Evolutionary conservation across 1,140 invertebrate species (phyloP).

Genomic region (Nasonia giraulti): DNA sequence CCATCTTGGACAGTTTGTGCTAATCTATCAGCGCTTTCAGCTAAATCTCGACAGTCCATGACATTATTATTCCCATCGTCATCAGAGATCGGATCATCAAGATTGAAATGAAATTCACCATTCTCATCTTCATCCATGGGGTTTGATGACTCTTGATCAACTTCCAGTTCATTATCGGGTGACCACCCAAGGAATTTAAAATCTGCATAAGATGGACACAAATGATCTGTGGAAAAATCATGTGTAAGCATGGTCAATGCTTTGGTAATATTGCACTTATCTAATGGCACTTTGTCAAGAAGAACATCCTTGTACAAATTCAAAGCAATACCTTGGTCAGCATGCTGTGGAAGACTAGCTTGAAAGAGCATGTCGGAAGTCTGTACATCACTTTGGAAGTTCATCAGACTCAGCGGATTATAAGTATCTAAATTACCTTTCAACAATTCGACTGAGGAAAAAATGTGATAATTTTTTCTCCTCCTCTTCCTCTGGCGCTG

Average conservation of each 20-base stretch:
- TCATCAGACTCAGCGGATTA: constrained; percentile 52
- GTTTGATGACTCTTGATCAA: constrained; percentile 38
- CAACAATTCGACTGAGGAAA: constrained; percentile 68
- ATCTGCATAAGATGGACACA: constrained; percentile 41
- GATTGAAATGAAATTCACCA: constrained; percentile 58
- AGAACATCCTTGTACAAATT: constrained; percentile 58
- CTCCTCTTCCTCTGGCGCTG: constrained; percentile 61
- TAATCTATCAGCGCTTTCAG: constrained; percentile 3
- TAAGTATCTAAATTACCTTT: constrained; percentile 66
- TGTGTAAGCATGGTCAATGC: background rate
- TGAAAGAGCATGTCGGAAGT: constrained; percentile 63
- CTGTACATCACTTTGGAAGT: constrained; percentile 59
- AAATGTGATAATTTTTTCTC: constrained; percentile 61
- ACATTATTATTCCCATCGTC: constrained; percentile 23
- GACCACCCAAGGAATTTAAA: constrained; percentile 62
- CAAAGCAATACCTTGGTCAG: constrained; percentile 54
- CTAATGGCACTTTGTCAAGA: constrained; percentile 50
- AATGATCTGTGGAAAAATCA: constrained; percentile 46
- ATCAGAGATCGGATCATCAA: constrained; percentile 59
- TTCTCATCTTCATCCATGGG: constrained; percentile 28
- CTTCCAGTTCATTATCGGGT: constrained; percentile 45
- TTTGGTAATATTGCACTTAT: background rate
- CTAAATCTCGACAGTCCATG: constrained; percentile 39
- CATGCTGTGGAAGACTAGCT: constrained; percentile 59
- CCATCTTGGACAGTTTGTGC: background rate